Conservation (phyloP, 1,140 invertebrate genomes). For the Brachionus manjavacas region DNA sequence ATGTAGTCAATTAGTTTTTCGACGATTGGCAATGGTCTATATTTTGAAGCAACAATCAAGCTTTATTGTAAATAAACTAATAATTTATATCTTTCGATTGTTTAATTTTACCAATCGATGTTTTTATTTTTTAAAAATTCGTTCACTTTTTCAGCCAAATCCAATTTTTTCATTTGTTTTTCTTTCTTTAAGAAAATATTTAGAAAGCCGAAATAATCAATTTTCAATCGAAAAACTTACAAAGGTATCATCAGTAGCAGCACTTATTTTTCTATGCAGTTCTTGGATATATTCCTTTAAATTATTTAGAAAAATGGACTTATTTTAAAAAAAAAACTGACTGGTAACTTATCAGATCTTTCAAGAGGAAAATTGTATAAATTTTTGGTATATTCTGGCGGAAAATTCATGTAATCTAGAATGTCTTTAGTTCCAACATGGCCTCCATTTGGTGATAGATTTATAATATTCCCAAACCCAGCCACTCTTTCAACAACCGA, state of each 20-base stretch:
- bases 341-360: conserved; percentile 43
- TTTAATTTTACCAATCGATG: conserved; percentile 62
- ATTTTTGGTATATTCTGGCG: conserved; percentile 46
- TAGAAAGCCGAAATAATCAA: too few relatives aligned
- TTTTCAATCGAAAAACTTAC: background rate
- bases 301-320: background rate
- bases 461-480: conserved; percentile 28
- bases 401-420: conserved; percentile 68
- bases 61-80: conserved; percentile 48
- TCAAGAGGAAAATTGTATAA: conserved; percentile 47
- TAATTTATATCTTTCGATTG: background rate
- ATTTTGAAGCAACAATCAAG: conserved; percentile 72
- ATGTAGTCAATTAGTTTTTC: conserved; percentile 70
- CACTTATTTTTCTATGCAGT: conserved; percentile 17
- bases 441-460: conserved; percentile 14
- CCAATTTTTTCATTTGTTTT: conserved; percentile 44
- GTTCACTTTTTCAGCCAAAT: conserved; percentile 44
- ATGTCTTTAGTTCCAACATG: conserved; percentile 46
- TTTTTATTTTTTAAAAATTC: conserved; percentile 54
- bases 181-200: conserved; percentile 26
- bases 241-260: background rate
- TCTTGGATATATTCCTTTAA: conserved; percentile 43
- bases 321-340: background rate
- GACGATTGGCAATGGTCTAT: conserved; percentile 75
- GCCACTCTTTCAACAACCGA: conserved; percentile 64